A percentile compares a stretch with the other conserved stretches of the same genome.
Conservation (phyloP, 2,888 invertebrate genomes). For the Eupithecia insigniata region DNA sequence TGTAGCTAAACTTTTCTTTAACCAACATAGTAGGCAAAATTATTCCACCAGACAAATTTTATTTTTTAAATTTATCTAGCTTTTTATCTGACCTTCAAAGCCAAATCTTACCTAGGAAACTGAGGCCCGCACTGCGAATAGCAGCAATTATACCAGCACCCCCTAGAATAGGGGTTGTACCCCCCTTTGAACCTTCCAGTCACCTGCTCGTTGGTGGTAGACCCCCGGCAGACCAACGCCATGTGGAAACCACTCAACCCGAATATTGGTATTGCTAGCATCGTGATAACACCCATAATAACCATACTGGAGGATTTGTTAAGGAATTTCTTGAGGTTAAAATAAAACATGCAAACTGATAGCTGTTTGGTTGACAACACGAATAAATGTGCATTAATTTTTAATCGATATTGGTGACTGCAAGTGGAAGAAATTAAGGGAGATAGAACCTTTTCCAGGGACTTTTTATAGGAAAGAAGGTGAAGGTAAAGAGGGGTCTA, state of each 20-base stretch:
- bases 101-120: slow-evolving; percentile 93
- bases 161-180: slow-evolving; percentile 98
- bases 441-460: background rate
- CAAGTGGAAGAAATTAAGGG: background rate
- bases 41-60: background rate
- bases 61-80: background rate
- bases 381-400: background rate
- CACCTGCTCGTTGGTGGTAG: slow-evolving; percentile 99
- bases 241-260: slow-evolving; percentile 99
- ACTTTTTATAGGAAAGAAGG: background rate
- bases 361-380: background rate
- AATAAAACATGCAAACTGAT: slow-evolving; percentile 9
- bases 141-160: slow-evolving; percentile 97
- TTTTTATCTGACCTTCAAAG: background rate
- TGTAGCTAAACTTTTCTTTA: background rate
- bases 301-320: slow-evolving; percentile 86
- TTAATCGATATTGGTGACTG: background rate
- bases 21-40: background rate
- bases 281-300: slow-evolving; percentile 95
- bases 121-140: slow-evolving; percentile 98
- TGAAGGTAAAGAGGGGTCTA: background rate
- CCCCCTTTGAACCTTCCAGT: slow-evolving; percentile 99
- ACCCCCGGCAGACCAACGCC: slow-evolving; percentile 96
- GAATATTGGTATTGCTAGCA: slow-evolving; percentile 97
- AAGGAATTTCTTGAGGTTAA: slow-evolving; percentile 48